Percentiles rank a stretch among this genome's conserved stretches.
These are phyloP conservation scores for Poeciliopsis occidentalis DNA, from an alignment of 2,113 vertebrate genomes.

Conservation along the genomic window DNA sequence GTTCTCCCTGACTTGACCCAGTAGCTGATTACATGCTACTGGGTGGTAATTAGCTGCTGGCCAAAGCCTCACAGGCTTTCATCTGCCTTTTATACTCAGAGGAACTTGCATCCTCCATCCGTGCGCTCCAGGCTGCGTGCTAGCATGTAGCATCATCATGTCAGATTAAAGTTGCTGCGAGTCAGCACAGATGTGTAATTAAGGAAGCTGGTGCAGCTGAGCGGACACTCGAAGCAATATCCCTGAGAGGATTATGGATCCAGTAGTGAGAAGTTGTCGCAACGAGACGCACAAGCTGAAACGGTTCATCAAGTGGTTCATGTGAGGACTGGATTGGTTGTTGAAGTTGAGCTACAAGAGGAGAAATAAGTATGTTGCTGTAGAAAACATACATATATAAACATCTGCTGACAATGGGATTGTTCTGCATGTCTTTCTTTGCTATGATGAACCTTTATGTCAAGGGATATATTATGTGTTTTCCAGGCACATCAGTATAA, in stretches of 20 bases:
- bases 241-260: slow-evolving; percentile 63
- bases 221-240: slow-evolving; percentile 65
- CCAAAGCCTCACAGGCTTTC: slow-evolving; percentile 28
- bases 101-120: slow-evolving; percentile 10
- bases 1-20: slow-evolving; percentile 30
- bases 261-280: slow-evolving; percentile 59
- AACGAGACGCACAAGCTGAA: slow-evolving; percentile 15
- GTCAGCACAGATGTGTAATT: slow-evolving; percentile 75
- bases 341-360: slow-evolving; percentile 23
- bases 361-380: slow-evolving; percentile 1
- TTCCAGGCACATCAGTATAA: too few relatives aligned
- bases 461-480: too few relatives aligned
- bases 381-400: too few relatives aligned
- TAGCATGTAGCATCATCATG: slow-evolving; percentile 57
- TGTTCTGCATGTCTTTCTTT: background rate
- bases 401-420: too few relatives aligned
- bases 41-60: slow-evolving; percentile 54
- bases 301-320: slow-evolving; percentile 29
- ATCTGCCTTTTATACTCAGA: slow-evolving; percentile 28
- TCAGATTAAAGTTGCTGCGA: slow-evolving; percentile 65
- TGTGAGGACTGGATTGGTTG: slow-evolving; percentile 7
- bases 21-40: slow-evolving; percentile 50
- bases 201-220: slow-evolving; percentile 57
- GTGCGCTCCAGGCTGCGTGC: slow-evolving; percentile 8
- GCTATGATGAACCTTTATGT: background rate